phyloP scores from a whole-genome alignment of 2,113 vertebrate species.

The Phalacrocorax brasilianus region DNA sequence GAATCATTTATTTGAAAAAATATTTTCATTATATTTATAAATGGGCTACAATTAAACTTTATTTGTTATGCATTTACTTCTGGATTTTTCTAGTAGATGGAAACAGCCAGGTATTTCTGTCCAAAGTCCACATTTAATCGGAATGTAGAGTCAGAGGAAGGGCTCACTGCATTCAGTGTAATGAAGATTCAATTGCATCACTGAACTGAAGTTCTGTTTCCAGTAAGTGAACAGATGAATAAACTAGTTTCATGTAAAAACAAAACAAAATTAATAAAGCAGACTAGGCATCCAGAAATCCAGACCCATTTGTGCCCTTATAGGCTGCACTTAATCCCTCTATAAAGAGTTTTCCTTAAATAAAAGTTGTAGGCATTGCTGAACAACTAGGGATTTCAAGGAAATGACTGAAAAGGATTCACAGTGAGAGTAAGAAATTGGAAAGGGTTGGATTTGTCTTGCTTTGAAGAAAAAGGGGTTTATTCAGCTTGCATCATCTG shows the following conservation, averaged over 20 bases:
- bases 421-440: not conserved
- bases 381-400: not conserved
- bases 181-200: not conserved
- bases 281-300: not conserved
- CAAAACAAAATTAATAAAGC: not conserved
- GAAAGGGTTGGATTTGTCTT: not conserved
- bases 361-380: not conserved
- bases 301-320: not conserved
- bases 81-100: not conserved
- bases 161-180: fast-evolving
- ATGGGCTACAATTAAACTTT: not conserved
- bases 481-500: not conserved
- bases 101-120: not conserved
- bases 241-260: not conserved
- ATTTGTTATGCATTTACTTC: not conserved
- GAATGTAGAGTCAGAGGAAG: not conserved
- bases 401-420: not conserved
- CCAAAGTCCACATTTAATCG: not conserved
- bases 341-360: not conserved
- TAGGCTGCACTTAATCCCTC: not conserved
- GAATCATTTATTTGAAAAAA: not conserved
- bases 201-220: not conserved
- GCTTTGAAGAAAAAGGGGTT: not conserved
- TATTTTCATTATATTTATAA: not conserved
- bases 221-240: not conserved